Evolutionary conservation across 2,888 invertebrate species (phyloP).

Genomic region (Drosophila neotestacea): DNA sequence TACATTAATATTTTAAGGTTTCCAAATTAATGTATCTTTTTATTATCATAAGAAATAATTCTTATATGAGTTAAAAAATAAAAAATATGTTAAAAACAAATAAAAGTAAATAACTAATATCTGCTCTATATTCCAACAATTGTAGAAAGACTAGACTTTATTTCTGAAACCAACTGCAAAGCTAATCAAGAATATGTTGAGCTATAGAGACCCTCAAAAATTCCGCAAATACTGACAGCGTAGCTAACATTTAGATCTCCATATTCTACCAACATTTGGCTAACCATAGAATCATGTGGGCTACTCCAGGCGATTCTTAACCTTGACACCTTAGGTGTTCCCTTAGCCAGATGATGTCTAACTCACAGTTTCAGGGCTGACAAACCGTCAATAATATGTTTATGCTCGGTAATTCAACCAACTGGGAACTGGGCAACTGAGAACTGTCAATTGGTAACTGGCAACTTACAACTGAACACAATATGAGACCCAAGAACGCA

Average conservation of each 20-base stretch:
- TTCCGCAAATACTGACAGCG: constrained; percentile 28
- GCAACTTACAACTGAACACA: constrained; percentile 60
- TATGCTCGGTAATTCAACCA: constrained; percentile 64
- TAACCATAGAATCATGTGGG: constrained; percentile 54
- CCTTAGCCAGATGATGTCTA: constrained; percentile 63
- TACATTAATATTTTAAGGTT: too few species aligned
- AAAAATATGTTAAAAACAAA: too few species aligned
- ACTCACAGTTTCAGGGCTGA: constrained; percentile 17
- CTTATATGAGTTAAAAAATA: not conserved
- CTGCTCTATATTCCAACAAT: too few species aligned
- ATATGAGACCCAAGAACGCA: constrained; percentile 38
- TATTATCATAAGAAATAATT: too few species aligned
- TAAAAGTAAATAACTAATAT: too few species aligned
- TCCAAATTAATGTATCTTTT: too few species aligned
- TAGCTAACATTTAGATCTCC: constrained; percentile 38
- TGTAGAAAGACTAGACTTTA: not conserved
- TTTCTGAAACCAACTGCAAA: not conserved
- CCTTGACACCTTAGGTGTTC: constrained; percentile 65
- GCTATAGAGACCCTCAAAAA: not conserved
- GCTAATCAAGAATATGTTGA: too few species aligned
- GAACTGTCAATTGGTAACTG: constrained; percentile 43
- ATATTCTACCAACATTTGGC: constrained; percentile 41
- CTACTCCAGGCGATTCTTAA: constrained; percentile 22
- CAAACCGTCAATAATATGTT: constrained; percentile 73
- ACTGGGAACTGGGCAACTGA: constrained; percentile 23